Percentiles rank a stretch among this genome's conserved stretches.
phyloP scores from a whole-genome alignment of 1,140 invertebrate genomes.

The Scaptomyza pallida region DNA sequence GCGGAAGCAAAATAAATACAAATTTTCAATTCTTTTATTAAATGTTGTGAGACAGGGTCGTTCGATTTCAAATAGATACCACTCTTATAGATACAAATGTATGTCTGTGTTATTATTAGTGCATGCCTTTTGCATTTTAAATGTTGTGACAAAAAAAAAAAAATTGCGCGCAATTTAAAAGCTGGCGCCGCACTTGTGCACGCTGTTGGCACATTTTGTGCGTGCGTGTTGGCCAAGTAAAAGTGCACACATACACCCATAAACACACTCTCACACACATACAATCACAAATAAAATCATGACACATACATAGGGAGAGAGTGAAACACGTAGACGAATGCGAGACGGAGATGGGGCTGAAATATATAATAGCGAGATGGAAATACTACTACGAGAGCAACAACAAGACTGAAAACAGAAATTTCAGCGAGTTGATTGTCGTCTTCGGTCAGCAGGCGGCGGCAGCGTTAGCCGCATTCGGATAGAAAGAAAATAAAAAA shows the following conservation, averaged over 20 bases:
- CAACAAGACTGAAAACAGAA: conserved; percentile 32
- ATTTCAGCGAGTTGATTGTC: conserved; percentile 38
- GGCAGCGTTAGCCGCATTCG: conserved; percentile 37
- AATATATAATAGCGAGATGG: conserved; percentile 35
- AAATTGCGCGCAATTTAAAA: conserved; percentile 51
- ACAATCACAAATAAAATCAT: conserved; percentile 25
- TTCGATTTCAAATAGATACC: no score
- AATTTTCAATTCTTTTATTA: not conserved
- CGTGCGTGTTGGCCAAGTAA: conserved; percentile 47
- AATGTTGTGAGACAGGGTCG: not conserved
- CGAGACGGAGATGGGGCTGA: conserved; percentile 28
- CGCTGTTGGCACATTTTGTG: conserved; percentile 36
- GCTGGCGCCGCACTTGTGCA: conserved; percentile 36
- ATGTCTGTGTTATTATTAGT: not conserved
- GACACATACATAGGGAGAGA: conserved; percentile 42
- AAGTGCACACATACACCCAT: conserved; percentile 18
- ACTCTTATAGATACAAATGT: no score
- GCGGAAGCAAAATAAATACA: conserved; percentile 67
- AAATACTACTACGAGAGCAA: conserved; percentile 24
- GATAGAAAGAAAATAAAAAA: conserved; percentile 21
- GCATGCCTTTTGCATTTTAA: not conserved
- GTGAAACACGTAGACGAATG: conserved; percentile 50
- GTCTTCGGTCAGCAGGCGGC: conserved; percentile 44
- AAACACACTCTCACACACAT: conserved; percentile 1
- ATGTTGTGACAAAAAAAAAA: conserved; percentile 23